phyloP scores from a whole-genome alignment of 2,113 vertebrate species.

The Odobenus rosmarus region DNA sequence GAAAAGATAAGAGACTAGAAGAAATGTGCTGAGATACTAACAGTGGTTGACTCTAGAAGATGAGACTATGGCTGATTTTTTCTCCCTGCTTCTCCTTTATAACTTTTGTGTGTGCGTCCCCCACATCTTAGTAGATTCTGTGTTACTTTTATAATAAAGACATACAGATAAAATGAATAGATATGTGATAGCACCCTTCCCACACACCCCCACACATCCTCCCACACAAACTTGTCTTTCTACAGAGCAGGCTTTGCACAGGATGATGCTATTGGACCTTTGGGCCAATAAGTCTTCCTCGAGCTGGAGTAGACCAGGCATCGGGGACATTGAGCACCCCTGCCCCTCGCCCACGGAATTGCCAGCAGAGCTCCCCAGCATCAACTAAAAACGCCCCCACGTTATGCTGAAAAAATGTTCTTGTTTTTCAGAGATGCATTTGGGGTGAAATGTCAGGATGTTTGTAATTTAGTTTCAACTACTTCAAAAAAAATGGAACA shows the following conservation, averaged over 20 bases:
- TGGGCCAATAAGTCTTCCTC: too few species aligned
- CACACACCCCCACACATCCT: neutral
- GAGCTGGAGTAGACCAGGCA: neutral
- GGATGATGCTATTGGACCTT: neutral
- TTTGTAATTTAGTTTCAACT: conserved; percentile 55
- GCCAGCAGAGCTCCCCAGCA: neutral
- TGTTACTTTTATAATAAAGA: conserved; percentile 52
- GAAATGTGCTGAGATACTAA: neutral
- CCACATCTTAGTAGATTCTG: neutral
- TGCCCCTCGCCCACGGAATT: neutral
- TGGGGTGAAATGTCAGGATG: conserved; percentile 51
- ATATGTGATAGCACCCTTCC: neutral
- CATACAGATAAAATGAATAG: neutral
- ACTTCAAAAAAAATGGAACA: conserved; percentile 12
- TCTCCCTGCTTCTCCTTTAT: neutral
- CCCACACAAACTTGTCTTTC: neutral
- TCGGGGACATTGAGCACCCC: neutral
- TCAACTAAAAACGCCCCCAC: neutral
- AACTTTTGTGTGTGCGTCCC: neutral
- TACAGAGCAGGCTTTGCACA: neutral
- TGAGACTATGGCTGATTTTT: neutral
- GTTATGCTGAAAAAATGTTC: neutral
- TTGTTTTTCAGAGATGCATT: conserved; percentile 26
- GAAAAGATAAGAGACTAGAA: neutral
- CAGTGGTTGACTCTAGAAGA: neutral